phyloP scores from a whole-genome alignment of 2,113 vertebrate species.

The Hippocampus abdominalis region DNA sequence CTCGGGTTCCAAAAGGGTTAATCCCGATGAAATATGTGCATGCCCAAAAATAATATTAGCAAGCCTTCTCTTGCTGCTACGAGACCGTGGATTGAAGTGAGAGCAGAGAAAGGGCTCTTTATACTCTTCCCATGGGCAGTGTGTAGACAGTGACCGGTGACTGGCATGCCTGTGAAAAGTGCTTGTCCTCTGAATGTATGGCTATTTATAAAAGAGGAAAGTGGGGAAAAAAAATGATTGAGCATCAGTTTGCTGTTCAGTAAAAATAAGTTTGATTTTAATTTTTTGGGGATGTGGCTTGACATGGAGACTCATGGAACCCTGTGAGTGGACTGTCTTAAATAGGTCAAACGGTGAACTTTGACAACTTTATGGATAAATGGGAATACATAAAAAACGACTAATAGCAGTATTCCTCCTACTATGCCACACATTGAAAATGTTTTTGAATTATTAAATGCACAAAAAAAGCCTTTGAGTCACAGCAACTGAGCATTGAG shows the following conservation, averaged over 20 bases:
- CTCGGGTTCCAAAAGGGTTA: not conserved
- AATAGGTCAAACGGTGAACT: not conserved
- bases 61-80: constrained; percentile 33
- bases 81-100: constrained; percentile 27
- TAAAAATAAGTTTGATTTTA: not conserved
- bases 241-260: not conserved
- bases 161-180: constrained; percentile 70
- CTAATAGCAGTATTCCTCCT: too few relatives aligned
- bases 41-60: constrained; percentile 46
- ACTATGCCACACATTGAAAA: too few relatives aligned
- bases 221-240: not conserved
- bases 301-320: not conserved
- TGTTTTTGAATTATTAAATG: too few relatives aligned
- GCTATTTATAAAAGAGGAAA: not conserved
- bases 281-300: not conserved
- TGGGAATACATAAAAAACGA: not conserved
- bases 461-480: too few relatives aligned
- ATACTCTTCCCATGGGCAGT: constrained; percentile 48
- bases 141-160: constrained; percentile 60
- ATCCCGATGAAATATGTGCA: constrained; percentile 12
- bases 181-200: constrained; percentile 29
- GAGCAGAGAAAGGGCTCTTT: constrained; percentile 68
- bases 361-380: not conserved
- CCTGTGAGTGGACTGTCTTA: not conserved
- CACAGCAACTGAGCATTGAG: too few relatives aligned